Percentiles rank a stretch among this genome's conserved stretches.
phyloP scores from a whole-genome alignment of 2,888 invertebrate species.

The Cephus pulcher region DNA sequence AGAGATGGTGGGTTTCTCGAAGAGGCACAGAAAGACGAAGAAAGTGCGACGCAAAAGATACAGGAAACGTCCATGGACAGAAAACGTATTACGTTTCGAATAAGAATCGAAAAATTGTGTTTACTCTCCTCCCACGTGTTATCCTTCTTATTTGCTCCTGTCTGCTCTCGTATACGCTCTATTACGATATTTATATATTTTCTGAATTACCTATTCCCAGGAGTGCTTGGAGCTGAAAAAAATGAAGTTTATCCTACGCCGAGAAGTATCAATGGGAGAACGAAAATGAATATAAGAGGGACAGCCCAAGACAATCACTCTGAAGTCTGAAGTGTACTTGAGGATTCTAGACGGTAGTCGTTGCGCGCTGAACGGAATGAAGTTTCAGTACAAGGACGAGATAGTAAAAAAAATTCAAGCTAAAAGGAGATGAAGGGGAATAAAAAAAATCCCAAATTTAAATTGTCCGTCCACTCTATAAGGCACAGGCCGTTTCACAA shows the following conservation, averaged over 20 bases:
- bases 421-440: neutral
- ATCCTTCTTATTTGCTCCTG: neutral
- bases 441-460: neutral
- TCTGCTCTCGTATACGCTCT: neutral
- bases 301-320: neutral
- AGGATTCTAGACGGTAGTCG: neutral
- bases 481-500: neutral
- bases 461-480: neutral
- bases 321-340: neutral
- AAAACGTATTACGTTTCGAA: neutral
- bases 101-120: neutral
- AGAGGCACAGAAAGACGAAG: constrained; percentile 11
- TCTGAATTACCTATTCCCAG: neutral
- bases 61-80: neutral
- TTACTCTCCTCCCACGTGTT: neutral
- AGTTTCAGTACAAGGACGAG: neutral
- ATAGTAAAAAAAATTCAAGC: neutral
- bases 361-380: neutral
- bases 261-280: neutral
- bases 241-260: neutral
- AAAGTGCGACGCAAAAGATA: neutral
- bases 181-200: neutral
- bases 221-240: neutral
- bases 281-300: neutral
- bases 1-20: constrained; percentile 9